phyloP scores from a whole-genome alignment of 2,113 vertebrate species.

The Monopterus albus region DNA sequence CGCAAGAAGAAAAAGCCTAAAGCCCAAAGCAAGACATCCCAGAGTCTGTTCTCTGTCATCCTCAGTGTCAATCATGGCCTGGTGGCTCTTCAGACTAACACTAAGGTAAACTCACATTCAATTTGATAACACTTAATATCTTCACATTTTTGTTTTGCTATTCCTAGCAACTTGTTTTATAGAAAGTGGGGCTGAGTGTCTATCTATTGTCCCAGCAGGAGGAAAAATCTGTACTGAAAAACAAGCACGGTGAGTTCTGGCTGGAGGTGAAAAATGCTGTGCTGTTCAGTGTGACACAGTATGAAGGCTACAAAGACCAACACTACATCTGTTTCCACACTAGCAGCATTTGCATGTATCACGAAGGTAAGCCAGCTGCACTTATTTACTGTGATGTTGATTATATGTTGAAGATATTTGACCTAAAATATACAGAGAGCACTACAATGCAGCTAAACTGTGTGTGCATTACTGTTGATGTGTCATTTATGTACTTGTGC shows the following conservation, averaged over 20 bases:
- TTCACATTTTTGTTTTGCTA: background rate
- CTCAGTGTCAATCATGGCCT: slow-evolving; percentile 91
- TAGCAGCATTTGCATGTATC: slow-evolving; percentile 89
- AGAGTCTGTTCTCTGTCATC: slow-evolving; percentile 92
- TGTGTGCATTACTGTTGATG: background rate
- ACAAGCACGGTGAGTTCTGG: slow-evolving; percentile 96
- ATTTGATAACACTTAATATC: background rate
- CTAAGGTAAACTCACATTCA: slow-evolving; percentile 83
- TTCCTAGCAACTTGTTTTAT: background rate
- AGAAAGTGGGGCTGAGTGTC: background rate
- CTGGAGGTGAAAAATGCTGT: slow-evolving; percentile 89
- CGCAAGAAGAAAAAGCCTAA: slow-evolving; percentile 92
- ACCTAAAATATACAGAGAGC: background rate
- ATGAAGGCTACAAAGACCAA: slow-evolving; percentile 94
- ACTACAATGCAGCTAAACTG: background rate
- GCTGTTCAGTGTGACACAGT: slow-evolving; percentile 91
- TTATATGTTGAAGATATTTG: background rate
- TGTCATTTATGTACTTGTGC: background rate
- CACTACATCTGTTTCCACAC: slow-evolving; percentile 95
- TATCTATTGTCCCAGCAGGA: slow-evolving; percentile 78
- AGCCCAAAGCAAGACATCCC: slow-evolving; percentile 88
- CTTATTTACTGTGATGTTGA: background rate
- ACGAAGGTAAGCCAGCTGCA: slow-evolving; percentile 87
- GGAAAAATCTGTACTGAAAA: slow-evolving; percentile 83
- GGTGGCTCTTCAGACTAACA: slow-evolving; percentile 88